Base-by-base conservation (phyloP, 2,888 invertebrate genomes). In the Epicampocera succincta region DNA sequence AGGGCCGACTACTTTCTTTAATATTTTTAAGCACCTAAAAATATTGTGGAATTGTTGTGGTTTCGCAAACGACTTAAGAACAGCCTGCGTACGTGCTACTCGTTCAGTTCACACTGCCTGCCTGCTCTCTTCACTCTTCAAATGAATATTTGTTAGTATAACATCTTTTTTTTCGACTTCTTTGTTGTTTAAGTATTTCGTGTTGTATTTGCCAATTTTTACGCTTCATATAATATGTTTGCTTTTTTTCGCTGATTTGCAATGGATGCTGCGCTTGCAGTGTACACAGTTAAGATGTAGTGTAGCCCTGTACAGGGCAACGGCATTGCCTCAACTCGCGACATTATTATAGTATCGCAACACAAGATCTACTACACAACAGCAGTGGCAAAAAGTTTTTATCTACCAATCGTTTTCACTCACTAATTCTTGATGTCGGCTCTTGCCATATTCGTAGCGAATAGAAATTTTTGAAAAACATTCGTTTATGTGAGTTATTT, bases 141-240 rank as follows among this genome's bases (percentile, higher is more conserved):
- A n/a, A 52, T 19, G 6, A 52, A 66, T 21, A 17, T 56, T 9
- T 52, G 48, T 50, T 40, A n/a, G 15, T 50, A 50, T 73, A 61
- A 33, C 72, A 74, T 71, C 63, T 52, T 54, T 80, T 52, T 73
- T 33, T 54, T 73, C 78, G n/a, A n/a, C 58, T 48, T 60, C 63
- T 76, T 76, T 76, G 77, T 80, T 79, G 73, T 69, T 63, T 65
- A 79, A 76, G 15, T 74, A 75, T 79, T 73, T 82, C 65, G 54
- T 50, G 61, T 69, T 79, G 65, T 79, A 33, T 80, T 82, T 82
- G 84, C 79, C 84, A 82, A 82, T 82, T 80, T 82, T 83, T 83
- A 79, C 72, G 79, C 83, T 83, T 83, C 66, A 78, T 83, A 63
- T 77, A 84, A 80, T 66, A 65, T 76, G 58, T 65, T 52, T 69